phyloP scores from a whole-genome alignment of 2,797 vertebrate species.

The Simalia tracyae region DNA sequence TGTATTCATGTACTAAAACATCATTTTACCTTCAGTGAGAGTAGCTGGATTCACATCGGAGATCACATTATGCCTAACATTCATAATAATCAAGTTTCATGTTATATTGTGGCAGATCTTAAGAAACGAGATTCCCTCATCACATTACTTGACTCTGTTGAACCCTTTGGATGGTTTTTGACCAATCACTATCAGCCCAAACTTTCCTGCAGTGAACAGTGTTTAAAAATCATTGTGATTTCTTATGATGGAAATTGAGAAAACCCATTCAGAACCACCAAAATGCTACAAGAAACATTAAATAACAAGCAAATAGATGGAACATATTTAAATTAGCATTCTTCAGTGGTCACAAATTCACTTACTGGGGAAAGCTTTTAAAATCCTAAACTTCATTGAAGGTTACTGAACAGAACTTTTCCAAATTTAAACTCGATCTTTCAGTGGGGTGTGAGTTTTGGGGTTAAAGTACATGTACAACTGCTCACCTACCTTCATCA shows the following conservation, averaged over 20 bases:
- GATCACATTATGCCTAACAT: neutral
- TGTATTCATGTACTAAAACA: neutral
- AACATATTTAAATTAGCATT: neutral
- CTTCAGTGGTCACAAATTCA: neutral
- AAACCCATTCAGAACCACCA: neutral
- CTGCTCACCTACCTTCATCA: neutral
- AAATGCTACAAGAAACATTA: neutral
- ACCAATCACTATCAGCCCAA: neutral
- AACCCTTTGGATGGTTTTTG: neutral
- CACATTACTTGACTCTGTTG: neutral
- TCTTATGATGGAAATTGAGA: neutral
- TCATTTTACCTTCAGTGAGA: neutral
- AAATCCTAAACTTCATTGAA: neutral
- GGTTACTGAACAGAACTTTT: neutral
- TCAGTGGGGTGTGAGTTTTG: neutral
- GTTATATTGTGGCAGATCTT: neutral
- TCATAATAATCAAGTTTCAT: neutral
- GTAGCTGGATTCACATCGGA: neutral
- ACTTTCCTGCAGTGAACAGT: neutral
- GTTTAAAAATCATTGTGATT: neutral
- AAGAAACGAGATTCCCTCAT: slow-evolving; percentile 20
- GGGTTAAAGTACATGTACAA: neutral
- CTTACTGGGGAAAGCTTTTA: neutral
- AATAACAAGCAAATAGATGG: neutral
- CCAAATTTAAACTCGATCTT: neutral